phyloP scores from a whole-genome alignment of 2,113 vertebrate genomes.

The Neogobius melanostomus region DNA sequence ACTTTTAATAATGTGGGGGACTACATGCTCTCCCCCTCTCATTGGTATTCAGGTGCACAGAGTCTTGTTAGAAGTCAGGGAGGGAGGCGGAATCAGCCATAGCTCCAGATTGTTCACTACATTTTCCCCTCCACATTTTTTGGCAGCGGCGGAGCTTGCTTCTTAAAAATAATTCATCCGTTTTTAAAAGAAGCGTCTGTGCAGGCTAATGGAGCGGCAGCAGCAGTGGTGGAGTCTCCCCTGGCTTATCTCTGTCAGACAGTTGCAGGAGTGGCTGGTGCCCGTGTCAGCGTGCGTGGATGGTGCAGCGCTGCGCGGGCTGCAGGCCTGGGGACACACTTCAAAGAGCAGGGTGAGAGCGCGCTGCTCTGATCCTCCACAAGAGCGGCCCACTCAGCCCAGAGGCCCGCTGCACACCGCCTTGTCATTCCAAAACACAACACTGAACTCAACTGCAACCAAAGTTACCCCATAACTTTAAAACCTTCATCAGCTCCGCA shows the following conservation, averaged over 20 bases:
- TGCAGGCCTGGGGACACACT: slow-evolving; percentile 97
- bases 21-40: slow-evolving; percentile 74
- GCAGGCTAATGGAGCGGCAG: slow-evolving; percentile 79
- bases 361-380: slow-evolving; percentile 85
- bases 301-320: slow-evolving; percentile 81
- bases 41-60: slow-evolving; percentile 80
- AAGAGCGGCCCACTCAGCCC: slow-evolving; percentile 78
- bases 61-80: slow-evolving; percentile 77
- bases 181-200: slow-evolving; percentile 81
- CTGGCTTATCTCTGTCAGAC: slow-evolving; percentile 97
- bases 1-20: slow-evolving; percentile 80
- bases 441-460: slow-evolving; percentile 67
- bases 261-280: slow-evolving; percentile 97
- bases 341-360: slow-evolving; percentile 90
- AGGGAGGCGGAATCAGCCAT: slow-evolving; percentile 73
- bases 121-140: slow-evolving; percentile 66
- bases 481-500: slow-evolving; percentile 53
- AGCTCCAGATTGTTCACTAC: slow-evolving; percentile 73
- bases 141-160: slow-evolving; percentile 70
- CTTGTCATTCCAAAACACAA: slow-evolving; percentile 76
- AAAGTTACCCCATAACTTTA: slow-evolving; percentile 65
- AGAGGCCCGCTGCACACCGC: slow-evolving; percentile 67
- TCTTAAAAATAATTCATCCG: slow-evolving; percentile 81
- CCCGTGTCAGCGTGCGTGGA: slow-evolving; percentile 87
- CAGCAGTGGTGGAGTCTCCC: slow-evolving; percentile 81